These are phyloP conservation scores for Brachionus koreanus DNA, from an alignment of 1,140 invertebrate genomes.

Conservation along the genomic window DNA sequence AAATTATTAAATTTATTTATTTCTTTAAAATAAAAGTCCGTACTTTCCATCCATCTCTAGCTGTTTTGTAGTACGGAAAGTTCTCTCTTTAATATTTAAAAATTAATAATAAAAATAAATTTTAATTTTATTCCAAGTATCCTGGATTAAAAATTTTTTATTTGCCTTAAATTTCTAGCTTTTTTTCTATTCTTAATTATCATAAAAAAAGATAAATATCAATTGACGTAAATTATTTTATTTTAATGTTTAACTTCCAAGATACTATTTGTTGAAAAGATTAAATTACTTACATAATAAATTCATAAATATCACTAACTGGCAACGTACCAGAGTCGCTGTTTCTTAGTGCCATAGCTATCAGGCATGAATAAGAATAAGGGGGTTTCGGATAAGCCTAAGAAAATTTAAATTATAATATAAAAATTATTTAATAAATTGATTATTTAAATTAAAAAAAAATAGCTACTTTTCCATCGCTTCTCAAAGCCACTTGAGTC, in stretches of 20 bases:
- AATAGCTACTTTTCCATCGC: constrained; percentile 12
- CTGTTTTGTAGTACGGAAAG: constrained; percentile 94
- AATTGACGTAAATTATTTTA: background rate
- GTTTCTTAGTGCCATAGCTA: constrained; percentile 94
- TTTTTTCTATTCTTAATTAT: background rate
- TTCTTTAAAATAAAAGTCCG: constrained; percentile 42
- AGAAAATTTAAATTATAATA: constrained; percentile 59
- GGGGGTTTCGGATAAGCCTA: constrained; percentile 84
- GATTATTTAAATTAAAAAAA: background rate
- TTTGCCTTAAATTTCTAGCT: background rate
- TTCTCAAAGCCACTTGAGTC: constrained; percentile 31
- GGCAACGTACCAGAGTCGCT: constrained; percentile 85
- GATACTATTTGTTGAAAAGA: background rate
- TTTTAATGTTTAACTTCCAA: background rate
- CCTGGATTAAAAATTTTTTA: background rate
- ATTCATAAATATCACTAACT: constrained; percentile 96
- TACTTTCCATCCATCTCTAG: constrained; percentile 89
- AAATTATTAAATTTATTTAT: background rate
- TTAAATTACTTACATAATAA: constrained; percentile 78
- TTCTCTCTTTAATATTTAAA: constrained; percentile 73
- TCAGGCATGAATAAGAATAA: constrained; percentile 94
- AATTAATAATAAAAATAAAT: constrained; percentile 42
- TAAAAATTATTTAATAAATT: background rate
- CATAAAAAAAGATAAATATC: background rate
- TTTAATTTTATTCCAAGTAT: background rate